Base-by-base conservation (phyloP, 2,113 vertebrate genomes). In the Capricornis sumatraensis region DNA sequence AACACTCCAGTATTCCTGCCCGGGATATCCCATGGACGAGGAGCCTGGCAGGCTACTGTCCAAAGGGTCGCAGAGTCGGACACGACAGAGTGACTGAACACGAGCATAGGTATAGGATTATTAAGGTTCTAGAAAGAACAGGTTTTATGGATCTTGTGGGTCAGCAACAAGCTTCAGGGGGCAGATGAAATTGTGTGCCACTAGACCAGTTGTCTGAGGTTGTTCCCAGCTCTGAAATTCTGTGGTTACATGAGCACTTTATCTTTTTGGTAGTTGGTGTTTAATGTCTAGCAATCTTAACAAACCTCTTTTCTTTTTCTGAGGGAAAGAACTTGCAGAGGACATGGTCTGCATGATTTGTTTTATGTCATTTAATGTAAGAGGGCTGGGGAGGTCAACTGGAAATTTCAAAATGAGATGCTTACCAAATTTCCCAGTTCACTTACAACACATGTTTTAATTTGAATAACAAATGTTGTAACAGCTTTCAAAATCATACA, bases 391-490 rank as follows among this genome's bases (percentile, higher is more conserved):
- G 64, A 87, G 50, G 85, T 83, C 82, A 93, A 85, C 1, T 91
- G 57, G 82, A 91, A 71, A 89, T 97, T 96, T 96, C 60, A 91
- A 96, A 92, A 92, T 92, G n/a, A 97, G 89, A 85, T 74, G 55
- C 90, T 98, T 88, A 93, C 60, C 45, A 45, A 94, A 92, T 86
- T 84, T 52, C 15, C 71, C 53, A 79, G 55, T 76, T 95, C 45
- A 88, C 94, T 55, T 57, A 86, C 47, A 96, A 33, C 5, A 58
- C 30, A 67, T 16, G 45, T 87, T 98, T 95, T 96, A 78, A 95
- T 88, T 87, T 93, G 93, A 97, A 91, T 95, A 87, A 92, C 88
- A 92, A 97, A 94, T 93, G 74, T 52, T 79, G 33, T 19, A 71
- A 85, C 43, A 81, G 36, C 19, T 95, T 98, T 95, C 57, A 79